Conservation (phyloP, 2,797 vertebrate genomes). For the Aplochiton taeniatus region DNA sequence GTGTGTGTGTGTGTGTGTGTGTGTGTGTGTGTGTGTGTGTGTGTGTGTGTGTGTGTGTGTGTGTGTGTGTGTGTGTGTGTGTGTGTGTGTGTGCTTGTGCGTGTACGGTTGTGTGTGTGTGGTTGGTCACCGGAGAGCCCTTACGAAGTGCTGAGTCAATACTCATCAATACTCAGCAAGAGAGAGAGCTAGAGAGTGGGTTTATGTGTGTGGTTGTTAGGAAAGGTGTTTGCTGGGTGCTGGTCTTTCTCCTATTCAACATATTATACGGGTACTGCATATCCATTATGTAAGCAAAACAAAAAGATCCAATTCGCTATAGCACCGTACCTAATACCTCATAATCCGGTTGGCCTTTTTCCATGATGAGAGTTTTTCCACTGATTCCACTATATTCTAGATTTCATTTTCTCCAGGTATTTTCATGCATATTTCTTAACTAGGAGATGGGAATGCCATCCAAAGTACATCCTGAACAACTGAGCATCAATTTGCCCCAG, state of each 20-base stretch:
- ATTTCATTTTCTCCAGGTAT: not conserved
- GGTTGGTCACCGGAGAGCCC: not conserved
- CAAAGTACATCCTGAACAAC: too few species aligned
- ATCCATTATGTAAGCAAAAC: not conserved
- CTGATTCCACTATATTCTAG: not conserved
- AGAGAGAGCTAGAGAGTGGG: not conserved
- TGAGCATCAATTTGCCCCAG: too few species aligned
- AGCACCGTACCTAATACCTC: too few species aligned
- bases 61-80: not conserved
- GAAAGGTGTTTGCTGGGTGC: slow-evolving; percentile 2
- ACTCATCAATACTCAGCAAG: not conserved
- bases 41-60: not conserved
- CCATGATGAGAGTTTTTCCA: not conserved
- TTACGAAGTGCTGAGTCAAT: not conserved
- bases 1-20: not conserved
- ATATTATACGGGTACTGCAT: slow-evolving; percentile 9
- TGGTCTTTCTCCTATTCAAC: slow-evolving; percentile 8
- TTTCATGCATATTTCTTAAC: too few species aligned
- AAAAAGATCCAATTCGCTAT: too few species aligned
- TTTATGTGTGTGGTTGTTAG: slow-evolving; percentile 8
- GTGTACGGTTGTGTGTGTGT: not conserved
- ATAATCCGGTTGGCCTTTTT: not conserved
- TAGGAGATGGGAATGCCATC: too few species aligned
- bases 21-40: slow-evolving; percentile 15
- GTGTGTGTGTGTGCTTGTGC: not conserved